phyloP scores from a whole-genome alignment of 2,888 invertebrate genomes.

The Alloplasta piceator region DNA sequence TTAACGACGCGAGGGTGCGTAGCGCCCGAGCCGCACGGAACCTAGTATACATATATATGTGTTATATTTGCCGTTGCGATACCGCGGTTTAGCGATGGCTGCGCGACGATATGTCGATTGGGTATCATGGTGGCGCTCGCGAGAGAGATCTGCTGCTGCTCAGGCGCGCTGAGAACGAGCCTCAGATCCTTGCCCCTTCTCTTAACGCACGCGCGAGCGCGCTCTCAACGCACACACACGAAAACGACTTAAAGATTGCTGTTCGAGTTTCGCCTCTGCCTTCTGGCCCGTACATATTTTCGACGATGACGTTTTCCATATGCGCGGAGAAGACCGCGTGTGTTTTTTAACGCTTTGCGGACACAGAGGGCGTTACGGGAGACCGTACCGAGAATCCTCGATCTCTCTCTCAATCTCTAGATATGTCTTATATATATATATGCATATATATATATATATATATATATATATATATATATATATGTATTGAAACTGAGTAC shows the following conservation, averaged over 20 bases:
- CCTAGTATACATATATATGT: too few species aligned
- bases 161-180: constrained; percentile 35
- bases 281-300: constrained; percentile 77
- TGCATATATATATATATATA: too few species aligned
- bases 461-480: too few species aligned
- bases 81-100: too few species aligned
- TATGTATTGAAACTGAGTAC: background rate
- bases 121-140: too few species aligned
- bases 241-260: constrained; percentile 38
- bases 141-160: constrained; percentile 8
- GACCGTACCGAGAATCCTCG: constrained; percentile 19
- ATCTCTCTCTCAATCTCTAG: constrained; percentile 3
- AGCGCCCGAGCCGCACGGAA: too few species aligned
- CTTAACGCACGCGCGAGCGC: background rate
- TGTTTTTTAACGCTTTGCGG: too few species aligned
- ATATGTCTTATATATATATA: too few species aligned
- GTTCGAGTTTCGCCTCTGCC: constrained; percentile 53
- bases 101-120: too few species aligned
- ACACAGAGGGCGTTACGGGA: too few species aligned
- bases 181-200: constrained; percentile 59
- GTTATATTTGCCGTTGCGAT: too few species aligned
- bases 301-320: constrained; percentile 78
- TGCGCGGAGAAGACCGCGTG: constrained; percentile 57
- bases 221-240: constrained; percentile 1
- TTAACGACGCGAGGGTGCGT: too few species aligned